Evolutionary conservation across 2,113 vertebrate genomes (phyloP), one percentile per base, ranked within the genome.

Genomic region (Merops nubicus): DNA sequence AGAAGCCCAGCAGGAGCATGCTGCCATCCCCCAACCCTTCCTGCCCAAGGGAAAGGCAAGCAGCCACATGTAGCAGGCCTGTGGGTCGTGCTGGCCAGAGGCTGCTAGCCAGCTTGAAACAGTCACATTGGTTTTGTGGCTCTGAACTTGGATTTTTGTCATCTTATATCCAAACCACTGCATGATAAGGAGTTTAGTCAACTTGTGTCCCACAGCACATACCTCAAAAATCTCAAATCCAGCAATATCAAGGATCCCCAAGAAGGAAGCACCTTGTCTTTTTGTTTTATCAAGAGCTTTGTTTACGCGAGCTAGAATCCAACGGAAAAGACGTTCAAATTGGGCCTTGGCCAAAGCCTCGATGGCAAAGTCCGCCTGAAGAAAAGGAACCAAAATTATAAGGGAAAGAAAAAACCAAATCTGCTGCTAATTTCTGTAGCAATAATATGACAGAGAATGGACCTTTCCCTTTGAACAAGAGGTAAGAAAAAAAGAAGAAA

Each of bases 221-320:
- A 99, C 99, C 99, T 99, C 99, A 84, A 99, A 99, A 91, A 99
- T 99, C 97, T 99, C 99, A 96, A 99, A 99, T 68, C 99, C 99
- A 28, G 99, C 99, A 29, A 99, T 99, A 91, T 99, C 99, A 87
- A 99, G 98, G 98, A 99, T 99, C 10, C 99, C 99, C 57, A 99
- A 89, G 98, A 99, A 99, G 9, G 99, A 99, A 10, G 99, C 98
- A 1, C 99, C 98, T 92, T 99, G 99, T 85, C 98, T 98, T 94
- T 99, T 99, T n/a, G 99, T 99, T 97, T 99, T 99, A 93, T 99
- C 99, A 1, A 99, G 98, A 33, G 99, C 99, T 96, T 99, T 99
- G 98, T 99, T 99, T 82, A 99, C 99, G 0, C 99, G 98, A 47
- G 91, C 97, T 29, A 99, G 98, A 65, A 99, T 99, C 99, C 99